Conservation (phyloP, 2,113 vertebrate species). For the Anguilla rostrata region DNA sequence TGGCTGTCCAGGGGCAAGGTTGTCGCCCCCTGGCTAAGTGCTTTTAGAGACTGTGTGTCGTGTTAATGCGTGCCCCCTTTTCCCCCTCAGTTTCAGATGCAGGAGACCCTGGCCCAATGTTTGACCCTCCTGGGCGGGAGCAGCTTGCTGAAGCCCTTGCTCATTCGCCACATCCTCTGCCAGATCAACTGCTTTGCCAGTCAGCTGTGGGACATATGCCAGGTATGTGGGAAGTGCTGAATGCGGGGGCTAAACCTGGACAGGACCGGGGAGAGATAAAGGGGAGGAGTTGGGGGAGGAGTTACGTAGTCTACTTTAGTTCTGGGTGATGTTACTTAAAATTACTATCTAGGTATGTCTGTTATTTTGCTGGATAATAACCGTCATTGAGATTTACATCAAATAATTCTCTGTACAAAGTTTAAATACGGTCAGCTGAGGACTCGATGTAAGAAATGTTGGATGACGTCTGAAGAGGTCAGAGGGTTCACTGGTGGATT, state of each 20-base stretch:
- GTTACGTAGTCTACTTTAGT: neutral
- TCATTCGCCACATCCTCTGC: conserved; percentile 72
- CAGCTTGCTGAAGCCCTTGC: conserved; percentile 62
- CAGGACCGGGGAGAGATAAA: neutral
- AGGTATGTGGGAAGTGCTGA: conserved; percentile 69
- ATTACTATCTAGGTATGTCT: no score
- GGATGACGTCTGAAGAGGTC: no score
- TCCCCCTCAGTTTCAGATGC: conserved; percentile 68
- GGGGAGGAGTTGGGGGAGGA: conserved; percentile 34
- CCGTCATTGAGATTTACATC: no score
- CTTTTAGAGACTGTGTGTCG: neutral
- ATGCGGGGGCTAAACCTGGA: neutral
- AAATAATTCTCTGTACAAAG: no score
- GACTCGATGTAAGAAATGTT: no score
- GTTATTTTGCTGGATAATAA: no score
- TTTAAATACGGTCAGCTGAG: no score
- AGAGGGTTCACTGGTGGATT: neutral
- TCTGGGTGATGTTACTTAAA: no score
- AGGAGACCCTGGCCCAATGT: conserved; percentile 61
- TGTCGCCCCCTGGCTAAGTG: no score
- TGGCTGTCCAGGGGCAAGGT: no score
- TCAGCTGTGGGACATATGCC: conserved; percentile 63
- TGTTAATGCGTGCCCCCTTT: neutral
- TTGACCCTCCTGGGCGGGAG: conserved; percentile 75
- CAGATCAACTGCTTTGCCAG: conserved; percentile 71